Evolutionary conservation across 2,113 vertebrate genomes (phyloP).

Genomic region (Bubo bubo): DNA sequence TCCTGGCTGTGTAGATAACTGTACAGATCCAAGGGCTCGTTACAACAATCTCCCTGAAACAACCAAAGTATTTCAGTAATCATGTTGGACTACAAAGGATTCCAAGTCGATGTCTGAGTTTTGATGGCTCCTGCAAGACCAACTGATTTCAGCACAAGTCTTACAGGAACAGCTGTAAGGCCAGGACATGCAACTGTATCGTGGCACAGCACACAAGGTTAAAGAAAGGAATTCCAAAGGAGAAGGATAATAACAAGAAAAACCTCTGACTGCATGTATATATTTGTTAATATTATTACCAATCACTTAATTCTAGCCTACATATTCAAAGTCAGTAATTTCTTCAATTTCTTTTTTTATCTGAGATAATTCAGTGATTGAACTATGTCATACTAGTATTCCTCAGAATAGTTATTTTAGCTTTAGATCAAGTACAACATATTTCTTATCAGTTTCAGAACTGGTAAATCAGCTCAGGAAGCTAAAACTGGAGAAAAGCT

Average conservation of each 20-base stretch:
- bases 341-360: neutral
- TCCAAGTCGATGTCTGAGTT: neutral
- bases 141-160: neutral
- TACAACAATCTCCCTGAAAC: constrained; percentile 81
- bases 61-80: neutral
- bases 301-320: neutral
- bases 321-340: neutral
- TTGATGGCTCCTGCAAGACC: neutral
- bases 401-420: neutral
- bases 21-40: constrained; percentile 89
- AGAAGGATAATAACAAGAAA: fast-evolving
- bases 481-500: neutral
- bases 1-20: constrained; percentile 88
- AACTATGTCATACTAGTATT: neutral
- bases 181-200: neutral
- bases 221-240: neutral
- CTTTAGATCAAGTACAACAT: neutral
- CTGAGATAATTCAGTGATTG: neutral
- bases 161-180: neutral
- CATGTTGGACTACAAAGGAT: neutral
- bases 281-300: neutral
- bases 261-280: neutral
- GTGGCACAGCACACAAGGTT: neutral
- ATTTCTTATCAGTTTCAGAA: neutral
- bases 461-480: neutral